A percentile compares a stretch with the other conserved stretches of the same genome.
Evolutionary conservation across 2,113 vertebrate genomes (phyloP).

Genomic region (Trichomycterus rosablanca): DNA sequence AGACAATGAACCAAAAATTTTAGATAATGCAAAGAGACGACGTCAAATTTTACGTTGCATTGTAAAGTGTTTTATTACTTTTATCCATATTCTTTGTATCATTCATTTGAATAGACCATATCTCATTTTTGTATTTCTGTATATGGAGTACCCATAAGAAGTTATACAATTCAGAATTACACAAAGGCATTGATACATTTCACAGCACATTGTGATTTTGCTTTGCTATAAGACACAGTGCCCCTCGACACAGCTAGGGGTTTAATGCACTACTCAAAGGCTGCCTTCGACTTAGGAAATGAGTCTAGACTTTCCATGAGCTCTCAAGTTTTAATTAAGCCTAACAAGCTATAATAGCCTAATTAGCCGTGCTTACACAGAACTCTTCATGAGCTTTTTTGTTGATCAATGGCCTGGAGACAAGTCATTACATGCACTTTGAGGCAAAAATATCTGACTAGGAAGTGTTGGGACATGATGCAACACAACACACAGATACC

Average conservation of each 20-base stretch:
- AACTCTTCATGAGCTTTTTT: constrained; percentile 53
- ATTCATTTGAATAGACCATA: not conserved
- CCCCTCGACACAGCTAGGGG: constrained; percentile 18
- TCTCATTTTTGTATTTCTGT: constrained; percentile 3
- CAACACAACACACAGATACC: too few species aligned
- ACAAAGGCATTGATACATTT: not conserved
- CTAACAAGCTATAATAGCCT: constrained; percentile 55
- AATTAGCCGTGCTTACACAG: constrained; percentile 61
- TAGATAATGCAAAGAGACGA: not conserved
- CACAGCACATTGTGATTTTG: not conserved
- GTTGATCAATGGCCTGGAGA: constrained; percentile 61
- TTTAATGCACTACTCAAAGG: constrained; percentile 8
- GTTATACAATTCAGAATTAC: not conserved
- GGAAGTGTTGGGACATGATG: not conserved
- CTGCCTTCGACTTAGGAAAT: constrained; percentile 6
- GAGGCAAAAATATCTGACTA: constrained; percentile 44
- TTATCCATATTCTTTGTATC: not conserved
- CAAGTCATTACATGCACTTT: constrained; percentile 52
- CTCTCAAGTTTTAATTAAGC: constrained; percentile 58
- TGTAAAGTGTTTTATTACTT: too few species aligned
- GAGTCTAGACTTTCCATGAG: constrained; percentile 26
- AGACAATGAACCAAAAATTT: not conserved
- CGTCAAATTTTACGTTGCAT: not conserved
- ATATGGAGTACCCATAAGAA: not conserved
- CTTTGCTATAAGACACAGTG: not conserved